Evolutionary conservation across 2,888 invertebrate species (phyloP), one percentile per base, ranked within the genome.

Genomic region (Melipona bicolor): DNA sequence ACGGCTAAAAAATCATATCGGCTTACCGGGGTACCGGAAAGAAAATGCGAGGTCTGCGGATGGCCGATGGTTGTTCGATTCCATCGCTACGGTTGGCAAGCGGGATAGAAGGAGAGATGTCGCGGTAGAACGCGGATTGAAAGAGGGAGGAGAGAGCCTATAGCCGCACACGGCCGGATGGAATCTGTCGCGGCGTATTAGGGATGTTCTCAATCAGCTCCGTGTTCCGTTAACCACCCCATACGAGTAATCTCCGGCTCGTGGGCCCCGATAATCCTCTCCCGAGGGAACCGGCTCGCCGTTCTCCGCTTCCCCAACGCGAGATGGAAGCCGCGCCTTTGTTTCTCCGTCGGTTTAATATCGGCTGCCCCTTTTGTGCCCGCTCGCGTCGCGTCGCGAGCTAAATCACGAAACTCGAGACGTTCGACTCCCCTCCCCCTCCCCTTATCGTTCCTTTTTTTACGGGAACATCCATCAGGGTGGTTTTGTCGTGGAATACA

Each of bases 191-290:
- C 91, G 91, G 92, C 94, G 95, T 94, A 95, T 95, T 95, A 95
- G 95, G 95, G 95, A 95, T 94, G 95, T 95, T 95, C 95, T 95
- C 95, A 95, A 95, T 95, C 95, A 95, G 94, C 91, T 93, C 89
- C 90, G 87, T 91, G 90, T 92, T 93, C 91, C 90, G 90, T 91
- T 89, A 90, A 91, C 91, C 90, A 91, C 93, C 93, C 93, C 89
- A 91, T 90, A 88, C 93, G 90, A 91, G 92, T 94, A 94, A 94
- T 94, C 94, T 93, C 91, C 81, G 89, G 90, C 89, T 89, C 89
- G 87, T 87, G 91, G 90, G 90, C 88, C 90, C 90, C 88, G 89
- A 92, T 94, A 93, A 94, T 93, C 94, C 94, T 91, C 93, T 91
- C 93, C 91, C 93, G 87, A 88, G 91, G 90, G 92, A 90, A 43